phyloP scores from a whole-genome alignment of 2,113 vertebrate species.

The Grantiella picta region DNA sequence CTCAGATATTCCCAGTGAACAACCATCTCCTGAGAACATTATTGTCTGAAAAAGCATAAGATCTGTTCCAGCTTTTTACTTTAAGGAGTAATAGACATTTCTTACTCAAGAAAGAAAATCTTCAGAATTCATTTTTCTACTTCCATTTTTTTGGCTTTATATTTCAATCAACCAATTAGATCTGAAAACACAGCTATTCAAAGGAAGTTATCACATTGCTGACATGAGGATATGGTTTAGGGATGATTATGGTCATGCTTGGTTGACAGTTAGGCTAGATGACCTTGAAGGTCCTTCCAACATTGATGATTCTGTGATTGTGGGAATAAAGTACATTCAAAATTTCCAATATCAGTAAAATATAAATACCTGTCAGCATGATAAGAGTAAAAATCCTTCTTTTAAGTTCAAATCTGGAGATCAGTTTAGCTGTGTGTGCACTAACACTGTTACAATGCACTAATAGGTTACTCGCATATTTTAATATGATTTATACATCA shows the following conservation, averaged over 20 bases:
- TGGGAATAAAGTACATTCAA: background rate
- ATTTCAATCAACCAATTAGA: background rate
- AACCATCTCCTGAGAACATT: background rate
- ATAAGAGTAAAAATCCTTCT: background rate
- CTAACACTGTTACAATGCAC: background rate
- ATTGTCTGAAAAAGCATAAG: background rate
- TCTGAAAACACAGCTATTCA: background rate
- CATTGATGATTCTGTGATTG: background rate
- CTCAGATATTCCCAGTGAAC: background rate
- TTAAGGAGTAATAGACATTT: background rate
- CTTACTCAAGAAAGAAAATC: background rate
- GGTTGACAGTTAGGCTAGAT: background rate
- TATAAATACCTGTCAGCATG: background rate
- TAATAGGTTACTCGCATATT: background rate
- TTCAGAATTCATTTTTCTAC: background rate
- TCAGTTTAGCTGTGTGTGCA: background rate
- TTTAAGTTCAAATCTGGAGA: background rate
- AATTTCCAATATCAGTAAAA: background rate
- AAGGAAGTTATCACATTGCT: background rate
- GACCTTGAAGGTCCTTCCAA: background rate
- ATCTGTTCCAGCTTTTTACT: background rate
- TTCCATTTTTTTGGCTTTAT: background rate
- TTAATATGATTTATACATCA: background rate
- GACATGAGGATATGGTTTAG: background rate
- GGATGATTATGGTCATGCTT: background rate